Evolutionary conservation across 2,888 invertebrate species (phyloP).

Genomic region (Ctena decussata): DNA sequence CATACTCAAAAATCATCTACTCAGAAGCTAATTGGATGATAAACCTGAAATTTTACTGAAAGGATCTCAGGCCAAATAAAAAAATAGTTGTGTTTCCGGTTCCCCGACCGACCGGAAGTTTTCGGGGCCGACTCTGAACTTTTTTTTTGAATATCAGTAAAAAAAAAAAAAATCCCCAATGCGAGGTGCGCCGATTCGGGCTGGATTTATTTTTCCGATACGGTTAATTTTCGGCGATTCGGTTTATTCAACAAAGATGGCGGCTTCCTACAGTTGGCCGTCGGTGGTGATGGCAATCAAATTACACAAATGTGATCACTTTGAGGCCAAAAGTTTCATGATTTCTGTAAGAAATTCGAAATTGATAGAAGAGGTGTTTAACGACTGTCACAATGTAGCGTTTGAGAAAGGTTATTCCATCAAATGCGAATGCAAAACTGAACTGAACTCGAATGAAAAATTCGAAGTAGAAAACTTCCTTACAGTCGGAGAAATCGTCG

Average conservation of each 20-base stretch:
- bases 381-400: not conserved
- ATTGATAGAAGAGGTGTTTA: not conserved
- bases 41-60: too few relatives aligned
- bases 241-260: too few relatives aligned
- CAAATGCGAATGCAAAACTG: not conserved
- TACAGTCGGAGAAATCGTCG: not conserved
- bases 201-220: too few relatives aligned
- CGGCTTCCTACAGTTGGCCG: too few relatives aligned
- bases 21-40: too few relatives aligned
- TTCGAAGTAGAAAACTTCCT: not conserved
- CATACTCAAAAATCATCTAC: too few relatives aligned
- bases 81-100: too few relatives aligned
- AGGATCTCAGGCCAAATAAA: too few relatives aligned
- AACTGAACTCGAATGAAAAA: not conserved
- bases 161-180: not conserved
- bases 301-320: not conserved
- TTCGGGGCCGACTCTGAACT: not conserved
- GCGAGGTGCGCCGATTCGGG: too few relatives aligned
- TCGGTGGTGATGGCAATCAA: too few relatives aligned
- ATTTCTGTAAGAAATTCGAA: not conserved
- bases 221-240: too few relatives aligned
- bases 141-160: not conserved
- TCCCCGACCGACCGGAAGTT: too few relatives aligned
- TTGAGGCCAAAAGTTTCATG: not conserved
- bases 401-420: not conserved